phyloP scores from a whole-genome alignment of 2,888 invertebrate genomes.

The Hirtodrosophila confusa region DNA sequence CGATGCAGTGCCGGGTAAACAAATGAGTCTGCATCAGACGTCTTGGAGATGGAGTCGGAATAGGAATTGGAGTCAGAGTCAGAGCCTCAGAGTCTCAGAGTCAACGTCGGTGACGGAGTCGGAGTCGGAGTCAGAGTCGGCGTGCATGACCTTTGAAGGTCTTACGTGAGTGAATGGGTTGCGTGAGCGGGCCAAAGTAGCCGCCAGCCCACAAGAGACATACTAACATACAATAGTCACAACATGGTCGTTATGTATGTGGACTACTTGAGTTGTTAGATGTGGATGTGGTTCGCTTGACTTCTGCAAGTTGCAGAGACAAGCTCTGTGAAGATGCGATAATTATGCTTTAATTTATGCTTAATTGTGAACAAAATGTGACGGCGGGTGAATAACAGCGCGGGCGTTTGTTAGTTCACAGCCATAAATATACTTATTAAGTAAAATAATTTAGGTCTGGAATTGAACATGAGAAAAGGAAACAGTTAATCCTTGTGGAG shows the following conservation, averaged over 20 bases:
- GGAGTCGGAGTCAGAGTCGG: slow-evolving; percentile 30
- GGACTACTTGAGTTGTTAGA: slow-evolving; percentile 20
- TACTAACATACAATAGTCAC: slow-evolving; percentile 34
- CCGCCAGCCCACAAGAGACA: slow-evolving; percentile 41
- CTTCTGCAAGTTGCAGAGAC: slow-evolving; percentile 11
- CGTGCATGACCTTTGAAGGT: slow-evolving; percentile 73
- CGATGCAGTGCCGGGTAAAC: slow-evolving; percentile 40
- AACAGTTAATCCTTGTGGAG: background rate
- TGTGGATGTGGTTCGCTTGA: slow-evolving; percentile 12
- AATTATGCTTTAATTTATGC: slow-evolving; percentile 72
- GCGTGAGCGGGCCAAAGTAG: slow-evolving; percentile 51
- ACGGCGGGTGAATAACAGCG: slow-evolving; percentile 2
- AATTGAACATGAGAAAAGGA: slow-evolving; percentile 8
- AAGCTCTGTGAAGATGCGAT: slow-evolving; percentile 49
- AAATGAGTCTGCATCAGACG: slow-evolving; percentile 30
- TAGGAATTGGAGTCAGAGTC: slow-evolving; percentile 17
- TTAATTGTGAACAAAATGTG: slow-evolving; percentile 68
- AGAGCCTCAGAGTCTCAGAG: slow-evolving; percentile 25
- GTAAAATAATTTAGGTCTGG: background rate
- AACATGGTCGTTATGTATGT: slow-evolving; percentile 18
- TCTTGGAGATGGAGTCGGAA: slow-evolving; percentile 4
- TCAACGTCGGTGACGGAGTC: slow-evolving; percentile 6
- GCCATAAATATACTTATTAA: background rate
- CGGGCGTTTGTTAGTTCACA: slow-evolving; percentile 10
- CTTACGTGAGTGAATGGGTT: slow-evolving; percentile 70